Base-by-base conservation (phyloP, 1,140 invertebrate species). In the Meloidogyne hapla region DNA sequence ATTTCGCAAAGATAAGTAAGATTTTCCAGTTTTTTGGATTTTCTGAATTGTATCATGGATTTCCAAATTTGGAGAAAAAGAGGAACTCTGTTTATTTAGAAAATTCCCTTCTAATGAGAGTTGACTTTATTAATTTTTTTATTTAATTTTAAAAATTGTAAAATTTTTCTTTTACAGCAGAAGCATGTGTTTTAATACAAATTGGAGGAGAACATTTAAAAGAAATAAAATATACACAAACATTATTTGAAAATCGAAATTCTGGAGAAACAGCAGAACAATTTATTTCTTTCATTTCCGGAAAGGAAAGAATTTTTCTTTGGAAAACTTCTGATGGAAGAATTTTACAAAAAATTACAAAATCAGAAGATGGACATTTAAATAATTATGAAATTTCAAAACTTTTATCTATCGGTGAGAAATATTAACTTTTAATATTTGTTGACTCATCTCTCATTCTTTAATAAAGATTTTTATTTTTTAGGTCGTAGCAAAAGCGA, bases 321-420 rank as follows among this genome's bases (percentile, higher is more conserved):
- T 70, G 69, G 38, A 28, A 33, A 18, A 70, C 69, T 70, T 70
- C 40, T 18, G 69, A 70, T 70, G 69, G 69, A 9, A 45, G 48
- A n/a, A 56, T 56, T 56, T 56, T 56, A 5, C 48, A 56, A 21
- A 56, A n/a, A 33, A 33, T 33, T 56, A 8, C 18, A n/a, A n/a
- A n/a, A n/a, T 6, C 18, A n/a, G 48, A 56, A 56, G n/a, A 56
- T 56, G 48, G 48, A 21, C 48, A 56, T n/a, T n/a, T 13, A 10
- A 15, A n/a, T 56, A 56, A 5, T 56, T 21, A 15, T 56, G 18
- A 56, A 56, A 6, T 9, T 6, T 6, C 1, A 56, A 56, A 56
- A 13, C 48, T 56, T 56, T 56, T 56, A n/a, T 18, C 48, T n/a
- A n/a, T 56, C 8, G 48, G 48, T 56, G 18, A 56, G 33, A 33